These are phyloP conservation scores for Micromys minutus DNA, from an alignment of 2,113 vertebrate genomes.

Conservation along the genomic window DNA sequence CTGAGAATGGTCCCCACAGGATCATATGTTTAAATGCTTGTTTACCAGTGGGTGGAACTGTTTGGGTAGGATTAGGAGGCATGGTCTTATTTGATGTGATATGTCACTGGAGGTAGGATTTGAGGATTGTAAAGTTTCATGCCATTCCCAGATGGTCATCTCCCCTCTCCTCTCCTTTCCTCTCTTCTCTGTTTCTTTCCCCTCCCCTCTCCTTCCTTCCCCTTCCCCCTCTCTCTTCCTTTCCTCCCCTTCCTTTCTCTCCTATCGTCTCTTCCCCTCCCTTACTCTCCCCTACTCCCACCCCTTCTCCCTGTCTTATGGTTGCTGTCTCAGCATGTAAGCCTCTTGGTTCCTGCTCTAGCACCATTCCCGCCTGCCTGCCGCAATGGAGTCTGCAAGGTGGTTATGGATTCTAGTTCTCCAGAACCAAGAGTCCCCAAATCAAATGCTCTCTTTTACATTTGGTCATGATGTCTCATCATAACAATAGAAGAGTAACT, in stretches of 20 bases:
- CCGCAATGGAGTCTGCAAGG: not conserved
- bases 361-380: not conserved
- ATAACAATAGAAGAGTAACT: not conserved
- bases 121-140: not conserved
- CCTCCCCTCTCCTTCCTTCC: no score
- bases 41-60: not conserved
- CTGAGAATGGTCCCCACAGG: not conserved
- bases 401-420: no score
- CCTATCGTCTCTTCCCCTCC: not conserved
- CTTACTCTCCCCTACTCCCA: not conserved
- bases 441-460: not conserved
- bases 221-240: no score
- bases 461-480: not conserved
- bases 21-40: not conserved
- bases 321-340: not conserved
- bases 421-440: not conserved
- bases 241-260: no score
- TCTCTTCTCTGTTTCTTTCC: not conserved
- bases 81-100: not conserved
- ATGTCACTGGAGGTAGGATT: not conserved
- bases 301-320: not conserved
- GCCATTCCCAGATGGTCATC: not conserved
- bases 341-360: not conserved
- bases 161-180: not conserved
- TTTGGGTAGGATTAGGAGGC: not conserved